Conservation (phyloP, 2,888 invertebrate genomes). For the Aricia artaxerxes region DNA sequence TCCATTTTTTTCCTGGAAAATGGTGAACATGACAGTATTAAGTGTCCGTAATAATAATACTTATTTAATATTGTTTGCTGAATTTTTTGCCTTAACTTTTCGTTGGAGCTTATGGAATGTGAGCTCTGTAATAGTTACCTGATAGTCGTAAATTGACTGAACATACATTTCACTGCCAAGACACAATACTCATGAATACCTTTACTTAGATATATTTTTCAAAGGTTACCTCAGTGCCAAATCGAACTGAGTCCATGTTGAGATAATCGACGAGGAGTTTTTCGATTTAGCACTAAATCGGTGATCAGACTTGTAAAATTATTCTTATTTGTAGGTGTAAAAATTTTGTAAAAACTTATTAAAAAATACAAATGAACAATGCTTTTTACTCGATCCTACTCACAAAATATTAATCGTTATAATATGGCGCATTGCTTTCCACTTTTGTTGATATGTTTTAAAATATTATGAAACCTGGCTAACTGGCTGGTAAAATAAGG, state of each 20-base stretch:
- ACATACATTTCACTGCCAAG: not conserved
- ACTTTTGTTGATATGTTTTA: not conserved
- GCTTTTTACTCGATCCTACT: slow-evolving; percentile 1
- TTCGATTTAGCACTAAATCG: slow-evolving; percentile 42
- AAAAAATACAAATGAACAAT: slow-evolving; percentile 42
- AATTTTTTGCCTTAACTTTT: not conserved
- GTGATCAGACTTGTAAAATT: slow-evolving; percentile 36
- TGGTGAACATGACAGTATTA: slow-evolving; percentile 11
- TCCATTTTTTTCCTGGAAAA: not conserved
- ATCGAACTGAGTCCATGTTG: slow-evolving; percentile 42
- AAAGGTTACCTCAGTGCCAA: slow-evolving; percentile 55
- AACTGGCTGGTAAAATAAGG: no score
- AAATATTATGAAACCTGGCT: no score
- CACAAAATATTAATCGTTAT: not conserved
- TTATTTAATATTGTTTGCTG: not conserved
- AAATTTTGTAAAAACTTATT: slow-evolving; percentile 50
- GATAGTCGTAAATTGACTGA: not conserved
- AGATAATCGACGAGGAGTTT: slow-evolving; percentile 33
- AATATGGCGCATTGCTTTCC: not conserved
- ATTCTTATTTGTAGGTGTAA: slow-evolving; percentile 48
- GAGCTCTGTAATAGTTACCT: slow-evolving; percentile 1
- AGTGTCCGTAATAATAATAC: not conserved
- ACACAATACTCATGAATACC: slow-evolving; percentile 36
- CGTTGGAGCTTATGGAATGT: not conserved
- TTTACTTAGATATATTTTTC: slow-evolving; percentile 49